These are phyloP conservation scores for Sinocyclocheilus anophthalmus DNA, from an alignment of 2,113 vertebrate species.

Conservation along the genomic window DNA sequence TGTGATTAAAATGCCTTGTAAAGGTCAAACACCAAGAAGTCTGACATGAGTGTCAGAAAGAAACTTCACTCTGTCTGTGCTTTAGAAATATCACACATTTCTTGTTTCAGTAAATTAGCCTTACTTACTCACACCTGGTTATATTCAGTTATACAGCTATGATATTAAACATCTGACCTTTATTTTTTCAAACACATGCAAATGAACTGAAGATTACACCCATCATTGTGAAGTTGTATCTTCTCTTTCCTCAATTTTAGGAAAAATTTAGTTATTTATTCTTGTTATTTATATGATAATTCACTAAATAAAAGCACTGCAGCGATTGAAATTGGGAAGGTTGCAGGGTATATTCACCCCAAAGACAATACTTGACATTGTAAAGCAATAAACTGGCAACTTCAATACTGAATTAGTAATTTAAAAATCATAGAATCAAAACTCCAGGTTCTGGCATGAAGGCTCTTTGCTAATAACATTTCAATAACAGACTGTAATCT, in stretches of 20 bases:
- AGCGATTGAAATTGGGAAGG: neutral
- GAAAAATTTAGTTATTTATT: neutral
- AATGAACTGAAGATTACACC: constrained; percentile 3
- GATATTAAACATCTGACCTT: constrained; percentile 13
- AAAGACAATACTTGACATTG: constrained; percentile 6
- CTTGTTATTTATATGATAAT: constrained; percentile 19
- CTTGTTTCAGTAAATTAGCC: neutral
- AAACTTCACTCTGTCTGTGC: neutral
- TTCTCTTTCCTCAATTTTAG: neutral
- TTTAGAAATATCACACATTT: neutral
- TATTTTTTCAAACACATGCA: constrained; percentile 1
- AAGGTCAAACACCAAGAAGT: no score
- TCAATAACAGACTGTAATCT: neutral
- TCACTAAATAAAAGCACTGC: neutral
- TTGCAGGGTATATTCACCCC: neutral
- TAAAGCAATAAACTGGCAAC: neutral
- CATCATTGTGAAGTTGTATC: neutral
- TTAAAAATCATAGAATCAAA: neutral
- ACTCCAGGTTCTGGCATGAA: neutral
- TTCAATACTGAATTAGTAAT: neutral
- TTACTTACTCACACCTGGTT: neutral
- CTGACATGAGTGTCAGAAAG: no score
- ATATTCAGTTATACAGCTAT: neutral
- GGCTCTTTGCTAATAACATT: neutral
- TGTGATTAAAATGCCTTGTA: no score